Percentiles rank a stretch among this genome's conserved stretches.
Conservation (phyloP, 2,888 invertebrate genomes). For the Cactoblastis cactorum region DNA sequence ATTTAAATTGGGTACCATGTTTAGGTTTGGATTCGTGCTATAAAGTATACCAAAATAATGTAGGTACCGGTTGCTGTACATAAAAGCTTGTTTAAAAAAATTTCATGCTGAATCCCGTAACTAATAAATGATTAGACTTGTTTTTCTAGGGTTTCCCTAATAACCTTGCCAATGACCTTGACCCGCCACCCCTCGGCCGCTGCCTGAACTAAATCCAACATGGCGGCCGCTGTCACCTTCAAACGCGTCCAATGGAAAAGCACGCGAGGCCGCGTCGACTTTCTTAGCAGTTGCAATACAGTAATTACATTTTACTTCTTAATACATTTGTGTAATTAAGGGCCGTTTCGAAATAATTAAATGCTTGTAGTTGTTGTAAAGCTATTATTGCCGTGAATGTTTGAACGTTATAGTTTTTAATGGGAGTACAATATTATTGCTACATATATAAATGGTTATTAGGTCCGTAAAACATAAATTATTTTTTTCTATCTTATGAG, state of each 20-base stretch:
- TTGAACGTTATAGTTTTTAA: background rate
- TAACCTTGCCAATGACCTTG: background rate
- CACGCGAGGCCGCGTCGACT: slow-evolving; percentile 54
- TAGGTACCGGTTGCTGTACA: too few species aligned
- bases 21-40: too few species aligned
- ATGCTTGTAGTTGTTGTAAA: background rate
- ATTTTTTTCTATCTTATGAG: too few species aligned
- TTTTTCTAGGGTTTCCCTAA: background rate
- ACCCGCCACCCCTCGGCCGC: background rate
- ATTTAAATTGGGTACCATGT: too few species aligned
- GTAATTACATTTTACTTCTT: slow-evolving; percentile 11
- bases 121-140: too few species aligned
- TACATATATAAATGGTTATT: too few species aligned
- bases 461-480: too few species aligned
- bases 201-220: slow-evolving; percentile 29
- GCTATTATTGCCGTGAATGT: background rate
- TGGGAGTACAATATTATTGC: too few species aligned
- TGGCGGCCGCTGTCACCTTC: slow-evolving; percentile 56
- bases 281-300: slow-evolving; percentile 42
- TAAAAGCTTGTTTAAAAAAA: too few species aligned
- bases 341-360: background rate
- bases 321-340: slow-evolving; percentile 11
- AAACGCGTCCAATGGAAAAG: slow-evolving; percentile 39
- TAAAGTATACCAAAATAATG: too few species aligned
- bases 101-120: too few species aligned